Evolutionary conservation across 2,888 invertebrate species (phyloP), one percentile per base, ranked within the genome.

Genomic region (Parapristionchus giblindavisi): DNA sequence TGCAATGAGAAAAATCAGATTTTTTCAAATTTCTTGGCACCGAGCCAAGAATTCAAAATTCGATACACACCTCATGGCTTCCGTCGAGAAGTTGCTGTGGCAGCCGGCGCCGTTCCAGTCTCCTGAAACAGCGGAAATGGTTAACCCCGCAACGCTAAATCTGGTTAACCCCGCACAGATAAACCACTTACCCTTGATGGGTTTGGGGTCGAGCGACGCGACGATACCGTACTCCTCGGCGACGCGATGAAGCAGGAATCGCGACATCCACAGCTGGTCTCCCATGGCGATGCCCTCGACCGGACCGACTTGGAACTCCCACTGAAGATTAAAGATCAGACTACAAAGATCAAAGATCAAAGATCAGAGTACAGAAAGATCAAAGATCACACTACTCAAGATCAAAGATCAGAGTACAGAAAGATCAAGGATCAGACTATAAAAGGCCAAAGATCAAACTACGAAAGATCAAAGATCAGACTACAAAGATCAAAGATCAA

Each of bases 81-180:
- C 92, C 0, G 97, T 98, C 14, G 96, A 96, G 91, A 95, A 96
- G 90, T 98, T 98, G 76, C 94, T 94, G 88, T 98, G 97, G 0
- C 95, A 96, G 0, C 97, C 97, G 61, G 97, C 94, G 4, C 96
- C 95, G 89, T 96, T 96, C 96, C 96, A 96, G 89, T 94, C 93
- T 40, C 94, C 93, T 73, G n/a, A 75, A 76, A 52, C 21, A 27
- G 21, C 29, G 2, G 6, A 8, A 27, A 14, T 3, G 6, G 48
- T 17, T 17, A 17, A 17, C 48, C 17, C 8, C 48, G 11, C 48
- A 48, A 48, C 48, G 11, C 48, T 48, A 48, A 48, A 14, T 17
- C 48, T 17, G 11, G 11, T 14, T 8, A 48, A 48, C 48, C 17
- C 48, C 8, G 11, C 17, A 48, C 48, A 48, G 8, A 48, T 48